Evolutionary conservation across 2,113 vertebrate species (phyloP).

Genomic region (Rhinogobius similis): DNA sequence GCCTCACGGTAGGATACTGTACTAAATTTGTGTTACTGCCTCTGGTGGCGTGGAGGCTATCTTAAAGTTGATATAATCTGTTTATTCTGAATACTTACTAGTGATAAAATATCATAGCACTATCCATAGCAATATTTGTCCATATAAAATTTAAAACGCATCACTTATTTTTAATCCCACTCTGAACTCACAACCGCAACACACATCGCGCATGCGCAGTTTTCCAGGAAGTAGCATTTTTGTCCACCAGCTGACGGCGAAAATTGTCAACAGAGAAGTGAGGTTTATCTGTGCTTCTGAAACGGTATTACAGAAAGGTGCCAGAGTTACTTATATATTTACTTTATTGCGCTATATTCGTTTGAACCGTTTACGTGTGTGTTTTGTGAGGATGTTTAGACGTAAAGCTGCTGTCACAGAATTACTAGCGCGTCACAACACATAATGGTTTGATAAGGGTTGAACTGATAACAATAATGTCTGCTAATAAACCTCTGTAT

Average conservation of each 20-base stretch:
- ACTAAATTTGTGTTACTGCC: conserved; percentile 14
- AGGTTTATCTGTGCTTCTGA: conserved; percentile 17
- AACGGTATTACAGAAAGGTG: conserved; percentile 50
- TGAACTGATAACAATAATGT: conserved; percentile 14
- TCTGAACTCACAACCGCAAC: too few species aligned
- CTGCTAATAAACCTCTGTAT: neutral
- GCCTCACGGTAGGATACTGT: neutral
- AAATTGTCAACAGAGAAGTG: conserved; percentile 68
- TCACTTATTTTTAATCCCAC: neutral
- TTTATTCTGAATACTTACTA: neutral
- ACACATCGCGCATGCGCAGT: conserved; percentile 64
- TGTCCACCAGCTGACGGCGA: conserved; percentile 70
- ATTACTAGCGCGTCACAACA: conserved; percentile 42
- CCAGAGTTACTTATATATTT: neutral
- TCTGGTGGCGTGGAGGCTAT: conserved; percentile 25
- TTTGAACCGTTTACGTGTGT: fast-evolving
- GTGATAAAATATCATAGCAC: neutral
- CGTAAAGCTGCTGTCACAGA: conserved; percentile 16
- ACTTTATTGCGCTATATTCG: neutral
- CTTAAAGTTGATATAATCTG: neutral
- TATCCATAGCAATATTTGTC: neutral
- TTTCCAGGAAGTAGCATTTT: conserved; percentile 70
- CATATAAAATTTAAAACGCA: neutral
- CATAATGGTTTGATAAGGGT: conserved; percentile 18
- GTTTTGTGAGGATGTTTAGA: conserved; percentile 25